A percentile compares a stretch with the other conserved stretches of the same genome.
phyloP scores from a whole-genome alignment of 1,140 invertebrate genomes.

The Vanessa tameamea region DNA sequence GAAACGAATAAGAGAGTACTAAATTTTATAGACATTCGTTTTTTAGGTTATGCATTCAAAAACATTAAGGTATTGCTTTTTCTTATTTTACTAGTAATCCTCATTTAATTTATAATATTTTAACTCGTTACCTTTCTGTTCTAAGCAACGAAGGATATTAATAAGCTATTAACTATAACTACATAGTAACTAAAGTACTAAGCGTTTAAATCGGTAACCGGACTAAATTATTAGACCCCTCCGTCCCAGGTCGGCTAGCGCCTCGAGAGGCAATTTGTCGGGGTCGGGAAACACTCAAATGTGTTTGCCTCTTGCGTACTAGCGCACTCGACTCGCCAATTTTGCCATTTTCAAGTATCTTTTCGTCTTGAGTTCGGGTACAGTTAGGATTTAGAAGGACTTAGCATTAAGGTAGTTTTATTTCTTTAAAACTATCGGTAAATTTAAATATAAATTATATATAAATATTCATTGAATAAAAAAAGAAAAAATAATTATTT shows the following conservation, averaged over 20 bases:
- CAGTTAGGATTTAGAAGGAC: conserved; percentile 11
- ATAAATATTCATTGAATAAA: neutral
- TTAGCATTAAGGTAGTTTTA: neutral
- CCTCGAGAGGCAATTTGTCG: conserved; percentile 56
- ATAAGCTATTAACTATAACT: neutral
- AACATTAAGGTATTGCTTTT: no score
- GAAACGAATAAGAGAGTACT: no score
- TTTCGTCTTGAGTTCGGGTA: conserved; percentile 14
- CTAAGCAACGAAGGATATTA: neutral
- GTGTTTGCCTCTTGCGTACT: conserved; percentile 54
- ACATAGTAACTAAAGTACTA: neutral
- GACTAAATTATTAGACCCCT: conserved; percentile 14
- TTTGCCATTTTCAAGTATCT: conserved; percentile 54
- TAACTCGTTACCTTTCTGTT: neutral
- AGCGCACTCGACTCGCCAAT: conserved; percentile 44
- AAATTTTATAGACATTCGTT: no score
- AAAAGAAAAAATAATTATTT: neutral
- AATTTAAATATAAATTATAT: neutral
- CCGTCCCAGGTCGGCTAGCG: conserved; percentile 9
- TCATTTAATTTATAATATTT: no score
- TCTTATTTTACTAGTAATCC: no score
- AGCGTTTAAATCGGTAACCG: conserved; percentile 5
- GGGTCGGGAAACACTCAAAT: conserved; percentile 49
- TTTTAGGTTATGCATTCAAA: no score
- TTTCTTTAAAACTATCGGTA: neutral